phyloP scores from a whole-genome alignment of 2,888 invertebrate genomes.

The Cephus spinipes region DNA sequence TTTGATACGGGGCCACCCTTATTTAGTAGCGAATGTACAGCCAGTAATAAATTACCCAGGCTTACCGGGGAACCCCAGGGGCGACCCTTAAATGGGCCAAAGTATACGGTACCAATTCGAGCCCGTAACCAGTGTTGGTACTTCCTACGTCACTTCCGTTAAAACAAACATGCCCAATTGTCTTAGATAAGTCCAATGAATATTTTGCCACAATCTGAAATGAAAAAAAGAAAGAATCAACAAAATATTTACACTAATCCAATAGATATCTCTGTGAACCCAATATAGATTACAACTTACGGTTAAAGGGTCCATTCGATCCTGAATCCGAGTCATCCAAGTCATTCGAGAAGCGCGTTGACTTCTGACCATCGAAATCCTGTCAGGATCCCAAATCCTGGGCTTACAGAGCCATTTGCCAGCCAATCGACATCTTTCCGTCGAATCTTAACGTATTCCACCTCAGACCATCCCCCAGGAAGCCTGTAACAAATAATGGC shows the following conservation, averaged over 20 bases:
- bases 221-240: not conserved
- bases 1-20: slow-evolving; percentile 23
- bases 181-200: not conserved
- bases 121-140: slow-evolving; percentile 12
- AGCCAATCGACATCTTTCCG: slow-evolving; percentile 39
- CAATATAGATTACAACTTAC: no score
- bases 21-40: slow-evolving; percentile 55
- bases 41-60: slow-evolving; percentile 53
- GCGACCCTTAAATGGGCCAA: slow-evolving; percentile 28
- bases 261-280: no score
- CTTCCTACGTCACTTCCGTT: slow-evolving; percentile 2
- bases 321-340: not conserved
- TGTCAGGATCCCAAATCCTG: no score
- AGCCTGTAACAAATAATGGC: slow-evolving; percentile 45
- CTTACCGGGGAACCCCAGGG: slow-evolving; percentile 33
- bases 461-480: slow-evolving; percentile 20
- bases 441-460: slow-evolving; percentile 46
- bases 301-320: no score
- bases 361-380: slow-evolving; percentile 1
- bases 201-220: no score
- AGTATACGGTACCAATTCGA: slow-evolving; percentile 22
- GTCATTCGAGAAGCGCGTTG: not conserved
- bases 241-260: not conserved
- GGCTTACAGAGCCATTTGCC: slow-evolving; percentile 45
- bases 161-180: not conserved